These are phyloP conservation scores for Coronaproctus castanopsis DNA, from an alignment of 2,888 invertebrate genomes.

Conservation along the genomic window DNA sequence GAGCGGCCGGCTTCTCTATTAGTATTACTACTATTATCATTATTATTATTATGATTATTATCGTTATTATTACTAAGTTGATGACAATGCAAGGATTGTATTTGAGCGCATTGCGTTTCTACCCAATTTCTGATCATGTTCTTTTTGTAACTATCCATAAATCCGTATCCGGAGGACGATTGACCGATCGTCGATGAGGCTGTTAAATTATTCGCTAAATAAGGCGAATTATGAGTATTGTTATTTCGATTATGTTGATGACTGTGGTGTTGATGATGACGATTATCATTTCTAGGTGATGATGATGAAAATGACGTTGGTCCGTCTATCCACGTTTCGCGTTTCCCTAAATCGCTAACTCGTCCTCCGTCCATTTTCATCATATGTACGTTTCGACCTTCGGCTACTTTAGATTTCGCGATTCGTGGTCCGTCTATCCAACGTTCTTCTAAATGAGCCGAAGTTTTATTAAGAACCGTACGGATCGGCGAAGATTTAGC, in stretches of 20 bases:
- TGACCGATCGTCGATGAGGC: no score
- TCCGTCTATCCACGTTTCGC: slow-evolving; percentile 91
- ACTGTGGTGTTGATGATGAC: no score
- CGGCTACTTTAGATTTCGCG: slow-evolving; percentile 59
- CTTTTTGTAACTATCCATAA: slow-evolving; percentile 81
- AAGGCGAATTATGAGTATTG: slow-evolving; percentile 17
- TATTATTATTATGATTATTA: no score
- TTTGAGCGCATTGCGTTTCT: slow-evolving; percentile 69
- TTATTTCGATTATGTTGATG: no score
- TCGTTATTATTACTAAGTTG: no score
- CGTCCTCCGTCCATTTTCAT: slow-evolving; percentile 14
- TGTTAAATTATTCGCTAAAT: background rate
- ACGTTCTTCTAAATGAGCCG: slow-evolving; percentile 44
- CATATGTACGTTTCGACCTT: slow-evolving; percentile 34
- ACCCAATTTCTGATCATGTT: slow-evolving; percentile 87
- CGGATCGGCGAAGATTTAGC: slow-evolving; percentile 33
- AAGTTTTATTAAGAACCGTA: slow-evolving; percentile 24
- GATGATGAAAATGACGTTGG: no score
- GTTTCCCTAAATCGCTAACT: slow-evolving; percentile 20
- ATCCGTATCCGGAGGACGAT: slow-evolving; percentile 39
- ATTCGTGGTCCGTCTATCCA: slow-evolving; percentile 94
- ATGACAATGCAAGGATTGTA: slow-evolving; percentile 23
- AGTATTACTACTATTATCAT: no score
- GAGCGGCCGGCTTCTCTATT: no score
- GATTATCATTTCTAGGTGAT: no score